phyloP scores from a whole-genome alignment of 2,888 invertebrate species.

The Morpho deidamia region DNA sequence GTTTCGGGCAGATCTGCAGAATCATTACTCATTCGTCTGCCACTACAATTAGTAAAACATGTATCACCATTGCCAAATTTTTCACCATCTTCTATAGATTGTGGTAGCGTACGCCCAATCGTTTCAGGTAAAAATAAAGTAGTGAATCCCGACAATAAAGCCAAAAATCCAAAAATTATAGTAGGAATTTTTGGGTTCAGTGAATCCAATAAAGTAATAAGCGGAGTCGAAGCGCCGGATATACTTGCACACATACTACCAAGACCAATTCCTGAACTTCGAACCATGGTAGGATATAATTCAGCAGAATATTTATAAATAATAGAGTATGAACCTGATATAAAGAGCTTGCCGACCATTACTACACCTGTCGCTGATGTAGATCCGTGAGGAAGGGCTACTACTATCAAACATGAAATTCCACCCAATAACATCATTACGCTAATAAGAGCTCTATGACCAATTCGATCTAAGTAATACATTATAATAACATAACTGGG shows the following conservation, averaged over 20 bases:
- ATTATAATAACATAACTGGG: slow-evolving; percentile 88
- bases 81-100: slow-evolving; percentile 90
- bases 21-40: slow-evolving; percentile 55
- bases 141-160: slow-evolving; percentile 85
- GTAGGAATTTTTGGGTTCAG: slow-evolving; percentile 89
- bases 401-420: slow-evolving; percentile 85
- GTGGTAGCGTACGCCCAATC: slow-evolving; percentile 87
- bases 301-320: slow-evolving; percentile 93
- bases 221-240: slow-evolving; percentile 88
- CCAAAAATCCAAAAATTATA: slow-evolving; percentile 85
- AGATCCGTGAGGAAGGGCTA: slow-evolving; percentile 82
- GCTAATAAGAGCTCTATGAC: slow-evolving; percentile 86
- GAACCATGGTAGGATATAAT: slow-evolving; percentile 89
- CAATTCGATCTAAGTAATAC: slow-evolving; percentile 85
- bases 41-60: slow-evolving; percentile 84
- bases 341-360: slow-evolving; percentile 89
- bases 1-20: slow-evolving; percentile 61
- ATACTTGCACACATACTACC: slow-evolving; percentile 92
- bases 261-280: slow-evolving; percentile 90
- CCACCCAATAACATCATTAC: slow-evolving; percentile 89
- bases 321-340: slow-evolving; percentile 91
- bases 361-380: slow-evolving; percentile 80
- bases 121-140: slow-evolving; percentile 89
- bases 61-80: slow-evolving; percentile 90
- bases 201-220: slow-evolving; percentile 86